Evolutionary conservation across 1,140 invertebrate species (phyloP).

Genomic region (Penaeus indicus): DNA sequence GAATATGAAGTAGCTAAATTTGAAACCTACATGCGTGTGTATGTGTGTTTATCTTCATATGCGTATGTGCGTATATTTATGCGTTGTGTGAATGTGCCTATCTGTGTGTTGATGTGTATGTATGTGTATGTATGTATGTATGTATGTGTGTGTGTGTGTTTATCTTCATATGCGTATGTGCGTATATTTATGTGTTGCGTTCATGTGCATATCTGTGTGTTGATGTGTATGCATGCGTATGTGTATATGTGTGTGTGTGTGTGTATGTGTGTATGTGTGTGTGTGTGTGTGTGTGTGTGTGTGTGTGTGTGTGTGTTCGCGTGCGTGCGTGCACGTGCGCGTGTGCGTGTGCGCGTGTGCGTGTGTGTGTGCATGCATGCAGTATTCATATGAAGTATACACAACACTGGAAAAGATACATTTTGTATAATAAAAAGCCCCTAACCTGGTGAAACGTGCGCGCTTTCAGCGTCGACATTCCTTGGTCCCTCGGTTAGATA

Average conservation of each 20-base stretch:
- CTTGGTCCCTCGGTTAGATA: no score
- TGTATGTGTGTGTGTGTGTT: conserved; percentile 8
- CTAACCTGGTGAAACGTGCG: no score
- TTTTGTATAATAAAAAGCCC: no score
- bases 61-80: conserved; percentile 22
- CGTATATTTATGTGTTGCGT: conserved; percentile 1
- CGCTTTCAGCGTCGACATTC: no score
- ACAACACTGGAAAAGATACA: no score
- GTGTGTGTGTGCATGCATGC: no score
- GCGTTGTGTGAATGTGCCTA: conserved; percentile 6
- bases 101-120: background rate
- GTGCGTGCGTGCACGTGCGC: no score
- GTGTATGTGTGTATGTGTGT: background rate
- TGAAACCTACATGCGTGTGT: no score
- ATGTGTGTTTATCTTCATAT: background rate
- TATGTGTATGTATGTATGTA: background rate
- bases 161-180: conserved; percentile 2
- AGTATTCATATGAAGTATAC: no score
- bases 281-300: background rate
- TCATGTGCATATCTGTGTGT: conserved; percentile 29
- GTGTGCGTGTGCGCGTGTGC: background rate
- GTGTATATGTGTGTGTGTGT: conserved; percentile 26
- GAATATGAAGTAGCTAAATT: no score
- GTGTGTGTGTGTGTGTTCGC: background rate
- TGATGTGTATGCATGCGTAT: background rate